These are phyloP conservation scores for Chaetodon auriga DNA, from an alignment of 2,113 vertebrate species.

Conservation along the genomic window DNA sequence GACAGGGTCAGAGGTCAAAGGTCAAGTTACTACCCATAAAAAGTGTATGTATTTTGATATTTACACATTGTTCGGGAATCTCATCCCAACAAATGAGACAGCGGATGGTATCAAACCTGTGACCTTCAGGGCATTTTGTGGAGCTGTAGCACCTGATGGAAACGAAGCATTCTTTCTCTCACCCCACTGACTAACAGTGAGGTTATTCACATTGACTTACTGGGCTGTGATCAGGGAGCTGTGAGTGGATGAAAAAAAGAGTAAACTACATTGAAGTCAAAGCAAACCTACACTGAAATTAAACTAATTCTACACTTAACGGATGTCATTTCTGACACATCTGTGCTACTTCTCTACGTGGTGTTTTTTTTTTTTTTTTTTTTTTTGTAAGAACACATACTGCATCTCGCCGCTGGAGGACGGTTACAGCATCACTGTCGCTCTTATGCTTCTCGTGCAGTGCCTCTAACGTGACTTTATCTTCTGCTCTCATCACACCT, in stretches of 20 bases:
- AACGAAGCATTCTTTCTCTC: background rate
- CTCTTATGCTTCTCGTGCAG: background rate
- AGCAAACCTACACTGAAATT: background rate
- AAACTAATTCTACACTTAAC: background rate
- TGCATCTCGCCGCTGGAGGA: background rate
- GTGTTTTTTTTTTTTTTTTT: too few relatives aligned
- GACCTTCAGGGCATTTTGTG: background rate
- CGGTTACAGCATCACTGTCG: background rate
- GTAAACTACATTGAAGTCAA: background rate
- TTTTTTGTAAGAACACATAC: background rate
- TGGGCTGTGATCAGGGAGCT: background rate
- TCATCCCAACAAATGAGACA: background rate
- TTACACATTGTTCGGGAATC: background rate
- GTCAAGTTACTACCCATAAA: background rate
- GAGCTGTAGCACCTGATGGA: background rate
- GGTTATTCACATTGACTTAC: constrained; percentile 6
- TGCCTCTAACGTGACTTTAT: background rate
- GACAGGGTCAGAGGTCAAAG: background rate
- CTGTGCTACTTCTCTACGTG: background rate
- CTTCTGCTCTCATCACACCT: background rate
- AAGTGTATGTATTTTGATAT: background rate
- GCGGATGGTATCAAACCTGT: background rate
- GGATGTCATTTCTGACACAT: background rate
- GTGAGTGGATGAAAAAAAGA: background rate
- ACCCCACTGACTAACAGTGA: background rate